Percentiles rank a stretch among this genome's conserved stretches.
These are phyloP conservation scores for Scolopax rusticola DNA, from an alignment of 2,797 vertebrate genomes.

Conservation along the genomic window DNA sequence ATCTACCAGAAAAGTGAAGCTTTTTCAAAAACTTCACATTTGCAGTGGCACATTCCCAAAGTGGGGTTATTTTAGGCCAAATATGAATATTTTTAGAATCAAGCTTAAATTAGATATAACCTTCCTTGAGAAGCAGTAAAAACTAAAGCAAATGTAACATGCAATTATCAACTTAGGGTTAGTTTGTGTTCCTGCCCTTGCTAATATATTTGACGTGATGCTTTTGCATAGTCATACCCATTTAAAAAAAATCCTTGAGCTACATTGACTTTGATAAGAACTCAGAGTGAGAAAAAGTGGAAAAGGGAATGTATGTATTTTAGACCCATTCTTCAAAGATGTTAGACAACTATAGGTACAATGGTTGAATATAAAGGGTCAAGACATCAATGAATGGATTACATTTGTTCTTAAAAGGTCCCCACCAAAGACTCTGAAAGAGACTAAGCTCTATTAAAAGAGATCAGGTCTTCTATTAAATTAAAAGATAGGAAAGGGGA, in stretches of 20 bases:
- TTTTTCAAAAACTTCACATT: background rate
- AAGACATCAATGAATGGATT: background rate
- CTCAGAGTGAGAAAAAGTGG: background rate
- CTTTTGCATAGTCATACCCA: background rate
- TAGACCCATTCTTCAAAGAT: background rate
- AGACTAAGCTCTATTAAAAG: background rate
- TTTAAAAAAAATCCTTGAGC: constrained; percentile 17
- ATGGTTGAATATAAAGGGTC: background rate
- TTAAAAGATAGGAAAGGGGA: background rate
- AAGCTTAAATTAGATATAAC: constrained; percentile 34
- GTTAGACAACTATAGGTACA: background rate
- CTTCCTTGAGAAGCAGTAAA: constrained; percentile 6
- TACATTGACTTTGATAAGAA: background rate
- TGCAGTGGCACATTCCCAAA: background rate
- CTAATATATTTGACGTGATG: background rate
- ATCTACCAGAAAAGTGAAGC: background rate
- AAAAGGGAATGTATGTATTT: background rate
- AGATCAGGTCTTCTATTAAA: background rate
- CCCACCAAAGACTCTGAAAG: background rate
- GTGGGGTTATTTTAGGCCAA: constrained; percentile 42
- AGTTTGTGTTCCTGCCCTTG: background rate
- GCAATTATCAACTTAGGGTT: background rate
- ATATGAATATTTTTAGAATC: constrained; percentile 45
- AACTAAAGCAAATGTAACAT: constrained; percentile 4
- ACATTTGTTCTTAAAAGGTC: constrained; percentile 3